Evolutionary conservation across 1,140 invertebrate genomes (phyloP), one percentile per base, ranked within the genome.

Genomic region (Pinna nobilis): DNA sequence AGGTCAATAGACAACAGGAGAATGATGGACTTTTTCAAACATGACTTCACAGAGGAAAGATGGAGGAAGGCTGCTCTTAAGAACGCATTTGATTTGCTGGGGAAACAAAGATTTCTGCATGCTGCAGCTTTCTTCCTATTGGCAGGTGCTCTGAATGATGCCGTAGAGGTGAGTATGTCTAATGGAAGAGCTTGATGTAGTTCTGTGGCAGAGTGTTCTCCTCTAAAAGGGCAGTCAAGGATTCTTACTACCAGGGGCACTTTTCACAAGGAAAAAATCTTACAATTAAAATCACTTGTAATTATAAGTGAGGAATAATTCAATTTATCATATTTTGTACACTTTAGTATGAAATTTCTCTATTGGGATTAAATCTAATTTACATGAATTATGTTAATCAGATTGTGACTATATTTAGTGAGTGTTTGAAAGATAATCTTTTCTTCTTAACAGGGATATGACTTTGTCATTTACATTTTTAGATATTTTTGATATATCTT

Each of bases 1-100:
- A 89, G 91, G 80, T 91, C 90, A 20, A 93, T 95, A 63, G 88
- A 93, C 11, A 95, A 99, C 84, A 94, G 95, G 11, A 94, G 95
- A 82, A 99, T 99, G 97, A 96, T 95, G 0, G 88, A 91, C 3
- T 99, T 99, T 89, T 99, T 99, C 87, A 90, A 94, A 9, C 97
- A 99, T 85, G 97, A 99, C 85, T 99, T 99, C 84, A 89, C 90
- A 1, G n/a, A 20, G 18, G 59, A 63, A 23, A 63, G 97, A 64
- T 99, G 97, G 97, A 92, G 97, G 7, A 99, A 97, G 87, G 97
- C 97, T 4, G 98, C 98, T 0, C 86, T 98, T 28, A 99, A 99
- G 90, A 99, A 99, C 89, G 98, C 98, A 0, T 99, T 97, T 87
- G 96, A 96, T 6, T 89, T 99, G 18, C 91, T 99, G 7, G 97